A percentile compares a stretch with the other conserved stretches of the same genome.
Conservation (phyloP, 2,797 vertebrate species). For the Crenichthys baileyi region DNA sequence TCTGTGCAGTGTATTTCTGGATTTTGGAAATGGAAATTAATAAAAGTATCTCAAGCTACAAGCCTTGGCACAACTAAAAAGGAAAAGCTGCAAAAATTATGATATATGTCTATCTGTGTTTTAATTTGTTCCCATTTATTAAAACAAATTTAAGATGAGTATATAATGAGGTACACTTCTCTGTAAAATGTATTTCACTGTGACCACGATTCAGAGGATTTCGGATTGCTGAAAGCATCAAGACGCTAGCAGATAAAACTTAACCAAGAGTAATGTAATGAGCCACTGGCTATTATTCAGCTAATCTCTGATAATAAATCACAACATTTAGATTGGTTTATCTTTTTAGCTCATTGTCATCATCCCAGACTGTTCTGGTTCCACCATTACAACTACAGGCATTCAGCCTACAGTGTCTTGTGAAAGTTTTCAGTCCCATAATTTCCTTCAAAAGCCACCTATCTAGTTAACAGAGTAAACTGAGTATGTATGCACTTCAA, state of each 20-base stretch:
- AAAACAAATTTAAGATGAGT: not conserved
- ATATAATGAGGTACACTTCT: not conserved
- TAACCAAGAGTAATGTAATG: not conserved
- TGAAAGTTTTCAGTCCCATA: not conserved
- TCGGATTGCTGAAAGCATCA: not conserved
- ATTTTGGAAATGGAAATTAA: not conserved
- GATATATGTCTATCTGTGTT: not conserved
- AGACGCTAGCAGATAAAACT: constrained; percentile 17
- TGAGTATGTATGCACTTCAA: not conserved
- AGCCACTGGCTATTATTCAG: not conserved
- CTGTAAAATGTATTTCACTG: not conserved
- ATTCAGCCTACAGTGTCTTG: not conserved
- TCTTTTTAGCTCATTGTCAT: constrained; percentile 32
- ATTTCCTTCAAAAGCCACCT: not conserved
- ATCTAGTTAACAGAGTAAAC: not conserved
- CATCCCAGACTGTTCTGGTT: constrained; percentile 14
- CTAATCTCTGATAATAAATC: not conserved
- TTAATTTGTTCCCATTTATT: not conserved
- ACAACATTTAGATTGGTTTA: constrained; percentile 17
- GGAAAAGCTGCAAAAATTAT: not conserved
- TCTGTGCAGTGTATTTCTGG: not conserved
- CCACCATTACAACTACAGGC: constrained; percentile 25
- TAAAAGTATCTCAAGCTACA: not conserved
- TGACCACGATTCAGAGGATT: not conserved
- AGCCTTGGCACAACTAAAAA: not conserved